Percentiles rank a stretch among this genome's conserved stretches.
These are phyloP conservation scores for Amblyjoppa fuscipennis DNA, from an alignment of 2,888 invertebrate species.

Conservation along the genomic window DNA sequence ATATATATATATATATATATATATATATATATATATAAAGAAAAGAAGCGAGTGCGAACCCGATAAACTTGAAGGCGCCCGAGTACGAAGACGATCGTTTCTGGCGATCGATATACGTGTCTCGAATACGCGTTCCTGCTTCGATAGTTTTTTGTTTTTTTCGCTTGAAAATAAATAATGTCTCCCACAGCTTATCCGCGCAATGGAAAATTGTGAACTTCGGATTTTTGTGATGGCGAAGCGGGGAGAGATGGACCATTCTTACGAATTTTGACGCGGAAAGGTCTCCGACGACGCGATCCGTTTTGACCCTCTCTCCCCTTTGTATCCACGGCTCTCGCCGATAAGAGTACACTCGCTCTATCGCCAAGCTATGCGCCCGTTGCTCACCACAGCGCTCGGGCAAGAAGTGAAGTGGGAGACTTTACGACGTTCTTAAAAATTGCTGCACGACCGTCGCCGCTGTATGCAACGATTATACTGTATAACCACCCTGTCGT, in stretches of 20 bases:
- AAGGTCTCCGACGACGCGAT: not conserved
- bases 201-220: constrained; percentile 22
- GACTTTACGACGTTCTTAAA: constrained; percentile 54
- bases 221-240: not conserved
- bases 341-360: constrained; percentile 3
- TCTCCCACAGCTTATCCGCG: constrained; percentile 9
- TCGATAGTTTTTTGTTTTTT: constrained; percentile 25
- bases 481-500: constrained; percentile 20
- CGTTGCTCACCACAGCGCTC: not conserved
- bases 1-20: not conserved
- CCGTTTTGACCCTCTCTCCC: not conserved
- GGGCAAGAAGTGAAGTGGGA: not conserved
- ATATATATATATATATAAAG: not conserved
- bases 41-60: constrained; percentile 28
- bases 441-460: constrained; percentile 48
- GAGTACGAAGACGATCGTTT: constrained; percentile 10
- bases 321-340: not conserved
- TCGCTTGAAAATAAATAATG: constrained; percentile 21
- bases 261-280: not conserved
- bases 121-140: not conserved
- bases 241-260: no score
- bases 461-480: constrained; percentile 39
- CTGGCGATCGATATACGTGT: not conserved
- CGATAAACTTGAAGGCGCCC: constrained; percentile 36
- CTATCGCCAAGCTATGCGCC: not conserved